A percentile compares a stretch with the other conserved stretches of the same genome.
phyloP scores from a whole-genome alignment of 2,888 invertebrate genomes.

The Drosophila pseudotalamancana region DNA sequence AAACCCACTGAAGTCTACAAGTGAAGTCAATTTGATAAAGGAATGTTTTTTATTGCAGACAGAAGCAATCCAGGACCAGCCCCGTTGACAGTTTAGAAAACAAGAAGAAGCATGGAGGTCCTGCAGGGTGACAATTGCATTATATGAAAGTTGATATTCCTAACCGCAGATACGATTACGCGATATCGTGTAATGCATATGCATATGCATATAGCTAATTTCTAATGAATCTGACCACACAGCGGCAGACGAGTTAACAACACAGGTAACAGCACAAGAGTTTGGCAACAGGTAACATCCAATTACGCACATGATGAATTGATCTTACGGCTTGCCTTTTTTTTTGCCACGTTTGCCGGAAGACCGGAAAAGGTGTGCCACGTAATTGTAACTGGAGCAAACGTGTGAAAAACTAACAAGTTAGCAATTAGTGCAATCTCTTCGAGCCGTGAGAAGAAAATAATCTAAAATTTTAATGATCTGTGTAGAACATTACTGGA shows the following conservation, averaged over 20 bases:
- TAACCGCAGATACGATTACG: slow-evolving; percentile 45
- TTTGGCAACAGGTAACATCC: slow-evolving; percentile 30
- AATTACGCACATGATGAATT: slow-evolving; percentile 68
- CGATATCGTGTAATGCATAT: not conserved
- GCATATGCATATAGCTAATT: slow-evolving; percentile 19
- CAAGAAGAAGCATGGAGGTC: slow-evolving; percentile 44
- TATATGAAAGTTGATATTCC: slow-evolving; percentile 71
- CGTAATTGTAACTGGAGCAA: slow-evolving; percentile 61
- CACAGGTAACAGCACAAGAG: slow-evolving; percentile 23
- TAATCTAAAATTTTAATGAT: too few species aligned
- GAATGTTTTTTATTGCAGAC: slow-evolving; percentile 8
- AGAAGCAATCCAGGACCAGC: not conserved
- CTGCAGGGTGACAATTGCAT: slow-evolving; percentile 72
- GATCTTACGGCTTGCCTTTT: slow-evolving; percentile 20
- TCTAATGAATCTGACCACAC: slow-evolving; percentile 60
- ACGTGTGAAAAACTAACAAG: slow-evolving; percentile 70
- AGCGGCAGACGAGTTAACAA: slow-evolving; percentile 18
- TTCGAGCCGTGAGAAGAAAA: slow-evolving; percentile 26
- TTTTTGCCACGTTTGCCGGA: slow-evolving; percentile 38
- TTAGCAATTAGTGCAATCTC: slow-evolving; percentile 42
- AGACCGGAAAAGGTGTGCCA: slow-evolving; percentile 64
- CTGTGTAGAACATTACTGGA: too few species aligned
- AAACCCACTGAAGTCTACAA: slow-evolving; percentile 39
- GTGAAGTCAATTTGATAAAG: slow-evolving; percentile 28
- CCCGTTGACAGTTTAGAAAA: slow-evolving; percentile 60